Evolutionary conservation across 2,113 vertebrate genomes (phyloP), one percentile per base, ranked within the genome.

Genomic region (Machaerirhynchus nigripectus): DNA sequence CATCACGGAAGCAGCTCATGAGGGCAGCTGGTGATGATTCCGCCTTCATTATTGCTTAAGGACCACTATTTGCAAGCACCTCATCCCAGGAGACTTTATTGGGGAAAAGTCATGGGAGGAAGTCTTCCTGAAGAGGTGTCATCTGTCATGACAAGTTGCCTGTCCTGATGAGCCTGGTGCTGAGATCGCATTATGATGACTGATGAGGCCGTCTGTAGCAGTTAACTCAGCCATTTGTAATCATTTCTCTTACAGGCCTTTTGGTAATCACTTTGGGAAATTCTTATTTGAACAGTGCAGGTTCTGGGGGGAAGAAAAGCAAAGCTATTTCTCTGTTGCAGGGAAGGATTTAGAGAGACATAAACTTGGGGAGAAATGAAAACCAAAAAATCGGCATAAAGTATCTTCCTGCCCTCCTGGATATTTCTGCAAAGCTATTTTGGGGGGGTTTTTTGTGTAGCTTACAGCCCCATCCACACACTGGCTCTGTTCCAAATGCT

Each of bases 181-280:
- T 97, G 94, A 97, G 95, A 75, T 64, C 10, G 4, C 65, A 40
- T 82, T 90, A 93, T 90, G 92, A 95, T 97, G 98, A 97, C 96
- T 96, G 95, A 98, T 97, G 95, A 97, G 90, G 84, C 93, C 35
- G 16, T n/a, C 37, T 4, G 11, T 15, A 91, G 79, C 94, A 95
- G 96, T 97, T 97, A 98, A 90, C 95, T 90, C 81, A 61, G 84
- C 95, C 96, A 94, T 98, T 97, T 97, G 94, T 97, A 97, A 97
- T 97, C 79, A 97, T 97, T 98, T 96, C 96, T 97, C 86, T 92
- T 95, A 89, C 68, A 82, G 91, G 60, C 76, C 70, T 95, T 93
- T 96, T 37, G 17, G 28, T 96, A 96, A 97, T 95, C 95, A 95
- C 85, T 94, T 94, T 42, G 53, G 91, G 88, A 97, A 96, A 96